Evolutionary conservation across 2,113 vertebrate species (phyloP).

Genomic region (Heteronetta atricapilla): DNA sequence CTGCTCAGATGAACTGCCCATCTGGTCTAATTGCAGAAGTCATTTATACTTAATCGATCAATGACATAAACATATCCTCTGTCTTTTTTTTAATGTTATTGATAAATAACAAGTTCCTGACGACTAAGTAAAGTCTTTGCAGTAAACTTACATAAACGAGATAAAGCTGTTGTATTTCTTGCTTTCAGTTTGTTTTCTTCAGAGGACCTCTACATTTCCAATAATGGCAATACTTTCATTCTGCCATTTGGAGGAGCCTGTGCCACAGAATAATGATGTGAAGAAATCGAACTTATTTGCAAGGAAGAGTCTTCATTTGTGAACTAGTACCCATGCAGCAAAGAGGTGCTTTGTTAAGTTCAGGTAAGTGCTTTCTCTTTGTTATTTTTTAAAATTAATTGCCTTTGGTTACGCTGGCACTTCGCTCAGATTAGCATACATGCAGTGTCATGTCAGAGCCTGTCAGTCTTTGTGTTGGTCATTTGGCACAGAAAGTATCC

Average conservation of each 20-base stretch:
- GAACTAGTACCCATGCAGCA: not conserved
- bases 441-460: not conserved
- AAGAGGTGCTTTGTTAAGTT: conserved; percentile 29
- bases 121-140: not conserved
- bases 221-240: conserved; percentile 66
- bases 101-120: not conserved
- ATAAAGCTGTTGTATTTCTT: not conserved
- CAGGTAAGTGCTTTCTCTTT: not conserved
- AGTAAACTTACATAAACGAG: not conserved
- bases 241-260: conserved; percentile 76
- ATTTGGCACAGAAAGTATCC: not conserved
- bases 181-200: conserved; percentile 5
- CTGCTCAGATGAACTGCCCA: not conserved
- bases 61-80: not conserved
- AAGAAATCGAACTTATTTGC: conserved; percentile 28
- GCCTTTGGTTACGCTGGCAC: not conserved
- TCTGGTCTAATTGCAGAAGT: not conserved
- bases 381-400: not conserved
- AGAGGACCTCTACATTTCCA: conserved; percentile 23
- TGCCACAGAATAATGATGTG: conserved; percentile 61
- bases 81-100: not conserved
- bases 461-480: not conserved
- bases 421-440: not conserved
- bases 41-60: not conserved
- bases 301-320: conserved; percentile 53